Percentiles rank a stretch among this genome's conserved stretches.
Conservation (phyloP, 2,888 invertebrate species). For the Diabrotica balteata region DNA sequence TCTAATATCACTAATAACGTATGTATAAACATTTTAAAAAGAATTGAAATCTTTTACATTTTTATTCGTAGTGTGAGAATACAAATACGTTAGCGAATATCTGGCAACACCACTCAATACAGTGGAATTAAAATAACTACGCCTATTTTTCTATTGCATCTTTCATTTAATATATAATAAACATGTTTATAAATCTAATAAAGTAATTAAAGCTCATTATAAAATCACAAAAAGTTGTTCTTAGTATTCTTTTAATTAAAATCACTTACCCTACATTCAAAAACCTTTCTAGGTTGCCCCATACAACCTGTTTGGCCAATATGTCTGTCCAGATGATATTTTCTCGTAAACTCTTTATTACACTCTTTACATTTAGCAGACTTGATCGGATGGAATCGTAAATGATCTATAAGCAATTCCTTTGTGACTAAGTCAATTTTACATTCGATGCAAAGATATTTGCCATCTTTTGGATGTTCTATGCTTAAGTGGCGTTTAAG, state of each 20-base stretch:
- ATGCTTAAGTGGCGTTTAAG: slow-evolving; percentile 71
- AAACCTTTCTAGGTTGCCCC: slow-evolving; percentile 63
- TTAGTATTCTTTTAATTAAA: no score
- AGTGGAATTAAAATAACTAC: no score
- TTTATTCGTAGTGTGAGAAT: no score
- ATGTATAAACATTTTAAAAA: no score
- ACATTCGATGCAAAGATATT: slow-evolving; percentile 72
- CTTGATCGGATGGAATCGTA: slow-evolving; percentile 70
- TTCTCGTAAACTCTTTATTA: slow-evolving; percentile 75
- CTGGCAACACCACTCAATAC: no score
- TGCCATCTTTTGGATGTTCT: slow-evolving; percentile 71
- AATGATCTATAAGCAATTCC: slow-evolving; percentile 70
- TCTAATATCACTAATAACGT: no score
- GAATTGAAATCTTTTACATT: no score
- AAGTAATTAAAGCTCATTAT: slow-evolving; percentile 1
- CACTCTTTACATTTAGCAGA: slow-evolving; percentile 73
- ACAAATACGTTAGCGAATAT: no score
- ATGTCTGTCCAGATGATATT: slow-evolving; percentile 77
- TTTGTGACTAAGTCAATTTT: slow-evolving; percentile 70
- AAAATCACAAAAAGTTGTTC: no score
- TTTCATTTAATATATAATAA: no score
- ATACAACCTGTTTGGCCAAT: slow-evolving; percentile 74
- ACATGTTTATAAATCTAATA: not conserved
- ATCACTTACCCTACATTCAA: slow-evolving; percentile 64
- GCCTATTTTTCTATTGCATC: no score